A percentile compares a stretch with the other conserved stretches of the same genome.
Conservation (phyloP, 2,888 invertebrate genomes). For the Diplazon laetatorius region DNA sequence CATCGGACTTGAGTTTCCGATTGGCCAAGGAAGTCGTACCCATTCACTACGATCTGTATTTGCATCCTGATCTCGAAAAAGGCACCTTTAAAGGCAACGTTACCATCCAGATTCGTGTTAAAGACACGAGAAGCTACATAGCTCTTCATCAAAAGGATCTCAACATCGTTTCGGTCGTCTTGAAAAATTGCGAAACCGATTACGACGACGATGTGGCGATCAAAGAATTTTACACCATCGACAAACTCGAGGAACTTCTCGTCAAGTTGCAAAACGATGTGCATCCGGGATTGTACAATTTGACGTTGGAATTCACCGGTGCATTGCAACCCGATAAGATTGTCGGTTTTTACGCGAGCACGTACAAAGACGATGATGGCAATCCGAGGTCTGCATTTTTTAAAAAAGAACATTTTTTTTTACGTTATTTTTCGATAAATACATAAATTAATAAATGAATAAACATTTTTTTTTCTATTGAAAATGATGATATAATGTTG, state of each 20-base stretch:
- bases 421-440: too few relatives aligned
- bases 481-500: too few relatives aligned
- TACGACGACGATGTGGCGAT: conserved; percentile 70
- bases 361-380: conserved; percentile 81
- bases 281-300: conserved; percentile 79
- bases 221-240: conserved; percentile 67
- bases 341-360: conserved; percentile 86
- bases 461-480: too few relatives aligned
- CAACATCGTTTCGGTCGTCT: conserved; percentile 82
- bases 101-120: conserved; percentile 83
- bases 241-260: conserved; percentile 76
- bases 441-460: too few relatives aligned
- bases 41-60: conserved; percentile 85
- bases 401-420: too few relatives aligned
- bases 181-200: conserved; percentile 74
- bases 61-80: conserved; percentile 86
- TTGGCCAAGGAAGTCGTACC: conserved; percentile 86
- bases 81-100: conserved; percentile 86
- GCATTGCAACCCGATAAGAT: conserved; percentile 83
- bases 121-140: conserved; percentile 82
- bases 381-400: conserved; percentile 73
- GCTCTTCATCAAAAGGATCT: conserved; percentile 83
- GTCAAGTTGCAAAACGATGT: conserved; percentile 73
- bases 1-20: conserved; percentile 82
- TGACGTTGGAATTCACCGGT: conserved; percentile 84